Percentiles rank a stretch among this genome's conserved stretches.
phyloP scores from a whole-genome alignment of 2,888 invertebrate species.

The Galerucella pusilla region DNA sequence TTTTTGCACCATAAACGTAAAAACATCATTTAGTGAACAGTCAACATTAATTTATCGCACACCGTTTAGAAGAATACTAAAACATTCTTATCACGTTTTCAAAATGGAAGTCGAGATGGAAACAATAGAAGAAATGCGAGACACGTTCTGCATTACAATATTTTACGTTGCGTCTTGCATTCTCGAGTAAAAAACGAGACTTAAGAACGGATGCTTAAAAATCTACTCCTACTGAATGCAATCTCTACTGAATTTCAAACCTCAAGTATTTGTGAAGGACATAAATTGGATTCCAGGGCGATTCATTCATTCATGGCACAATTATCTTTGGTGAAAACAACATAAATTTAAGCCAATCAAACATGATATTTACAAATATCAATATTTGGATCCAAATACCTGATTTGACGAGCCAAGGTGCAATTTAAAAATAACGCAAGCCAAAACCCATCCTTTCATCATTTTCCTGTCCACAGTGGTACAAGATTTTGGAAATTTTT shows the following conservation, averaged over 20 bases:
- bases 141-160: constrained; percentile 42
- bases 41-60: not conserved
- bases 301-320: too few relatives aligned
- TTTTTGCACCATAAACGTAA: not conserved
- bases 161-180: constrained; percentile 50
- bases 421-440: too few relatives aligned
- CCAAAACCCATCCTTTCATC: too few relatives aligned
- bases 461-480: too few relatives aligned
- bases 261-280: not conserved
- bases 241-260: constrained; percentile 22
- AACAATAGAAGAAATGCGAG: constrained; percentile 42
- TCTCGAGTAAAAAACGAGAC: constrained; percentile 43
- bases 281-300: not conserved
- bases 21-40: not conserved
- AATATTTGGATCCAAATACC: too few relatives aligned
- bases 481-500: too few relatives aligned
- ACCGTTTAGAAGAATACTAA: not conserved
- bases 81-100: constrained; percentile 34
- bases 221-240: constrained; percentile 28
- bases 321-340: too few relatives aligned
- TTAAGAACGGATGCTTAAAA: constrained; percentile 27
- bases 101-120: constrained; percentile 34
- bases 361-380: too few relatives aligned
- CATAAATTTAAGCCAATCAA: too few relatives aligned
- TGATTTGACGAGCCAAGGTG: too few relatives aligned